Evolutionary conservation across 2,797 vertebrate species (phyloP).

Genomic region (Alectoris magna): DNA sequence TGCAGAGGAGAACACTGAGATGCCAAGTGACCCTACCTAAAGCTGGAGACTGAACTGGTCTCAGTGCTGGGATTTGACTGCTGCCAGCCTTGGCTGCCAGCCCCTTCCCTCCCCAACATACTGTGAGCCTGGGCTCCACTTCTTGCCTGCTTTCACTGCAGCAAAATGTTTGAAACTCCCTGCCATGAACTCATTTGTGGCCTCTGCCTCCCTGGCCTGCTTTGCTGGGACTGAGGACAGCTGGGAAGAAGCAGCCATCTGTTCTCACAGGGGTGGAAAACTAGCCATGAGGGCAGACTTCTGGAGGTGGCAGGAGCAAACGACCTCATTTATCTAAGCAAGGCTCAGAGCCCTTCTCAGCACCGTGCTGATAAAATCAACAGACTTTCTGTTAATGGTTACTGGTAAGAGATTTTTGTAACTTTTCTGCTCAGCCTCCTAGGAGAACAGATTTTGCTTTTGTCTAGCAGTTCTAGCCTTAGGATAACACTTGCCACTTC

Average conservation of each 20-base stretch:
- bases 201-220: not conserved
- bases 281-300: not conserved
- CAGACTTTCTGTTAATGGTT: slow-evolving; percentile 7
- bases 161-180: not conserved
- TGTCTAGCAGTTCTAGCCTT: not conserved
- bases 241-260: not conserved
- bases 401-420: slow-evolving; percentile 12
- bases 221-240: fast-evolving
- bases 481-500: not conserved
- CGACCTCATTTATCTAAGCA: not conserved
- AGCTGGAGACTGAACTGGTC: not conserved
- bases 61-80: not conserved
- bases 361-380: not conserved
- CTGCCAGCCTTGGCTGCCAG: not conserved
- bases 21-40: not conserved
- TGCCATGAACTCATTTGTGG: fast-evolving
- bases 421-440: not conserved
- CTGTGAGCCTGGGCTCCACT: not conserved
- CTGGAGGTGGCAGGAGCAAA: not conserved
- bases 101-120: not conserved
- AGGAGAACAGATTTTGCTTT: not conserved
- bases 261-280: not conserved
- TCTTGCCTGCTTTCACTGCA: not conserved
- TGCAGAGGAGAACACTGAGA: not conserved
- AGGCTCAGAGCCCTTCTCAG: not conserved